Base-by-base conservation (phyloP, 2,888 invertebrate species). In the Oligia strigilis region DNA sequence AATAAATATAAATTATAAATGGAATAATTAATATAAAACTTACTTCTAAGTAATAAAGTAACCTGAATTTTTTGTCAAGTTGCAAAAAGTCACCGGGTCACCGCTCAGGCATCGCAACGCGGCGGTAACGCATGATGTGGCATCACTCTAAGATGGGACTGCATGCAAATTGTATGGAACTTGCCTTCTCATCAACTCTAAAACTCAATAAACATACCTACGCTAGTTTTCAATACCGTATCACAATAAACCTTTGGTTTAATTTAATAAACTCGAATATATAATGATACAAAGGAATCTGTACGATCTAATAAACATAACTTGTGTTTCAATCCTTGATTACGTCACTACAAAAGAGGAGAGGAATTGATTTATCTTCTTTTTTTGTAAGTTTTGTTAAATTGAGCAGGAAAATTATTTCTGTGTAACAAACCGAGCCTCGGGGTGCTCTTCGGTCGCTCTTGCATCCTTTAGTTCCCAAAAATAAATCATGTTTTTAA, bases 201-300 rank as follows among this genome's bases (percentile, higher is more conserved):
- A 55, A 79, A 83, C 40, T 69, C 40, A 65, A 70, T 60, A 52
- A 58, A 66, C 65, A 66, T 11, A 29, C 29, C 29, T 29, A 29
- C 8, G 23, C 62, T 17, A 72, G 17, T 23, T 60, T 72, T 43
- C 67, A 40, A 49, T 72, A 72, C 43, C 5, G 23, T 58, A 40
- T 72, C 17, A 36, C 17, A 74, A 80, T 62, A 81, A 76, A 70
- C 69, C 43, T 85, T 81, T 81, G 72, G 73, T 40, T 70, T 64
- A 69, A 60, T 71, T 76, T 73, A 86, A 65, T 82, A 76, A 62
- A 66, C 65, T 74, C 66, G 29, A 66, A 71, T 60, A 74, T 49
- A 72, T 84, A 75, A 84, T 84, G 86, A 84, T 14, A 82, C 83
- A 84, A 86, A 84, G 83, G 71, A 67, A 75, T 83, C 55, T 43